Evolutionary conservation across 2,888 invertebrate genomes (phyloP), one percentile per base, ranked within the genome.

Genomic region (Zelleria hepariella): DNA sequence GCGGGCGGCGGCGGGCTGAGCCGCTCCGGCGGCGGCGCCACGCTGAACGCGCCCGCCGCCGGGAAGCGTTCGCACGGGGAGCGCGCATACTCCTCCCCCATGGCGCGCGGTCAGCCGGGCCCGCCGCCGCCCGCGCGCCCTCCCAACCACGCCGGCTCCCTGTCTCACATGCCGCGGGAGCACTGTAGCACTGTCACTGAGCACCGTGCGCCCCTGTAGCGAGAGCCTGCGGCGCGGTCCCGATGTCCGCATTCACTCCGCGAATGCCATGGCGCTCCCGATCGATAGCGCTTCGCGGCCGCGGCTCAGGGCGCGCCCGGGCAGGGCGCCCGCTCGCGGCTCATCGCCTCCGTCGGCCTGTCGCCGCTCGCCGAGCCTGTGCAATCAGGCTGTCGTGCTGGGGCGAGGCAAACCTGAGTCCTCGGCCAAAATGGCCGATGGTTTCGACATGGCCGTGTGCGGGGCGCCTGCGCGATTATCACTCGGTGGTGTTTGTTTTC

Each of bases 11-110:
- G 92, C 78, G 87, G 87, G 85, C 86, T 86, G 72, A 92, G 91
- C 70, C 92, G 81, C 74, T 92, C 92, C 69, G 93, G 92, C 69
- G 90, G 89, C 58, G 92, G 92, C 67, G 92, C 91, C 78, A 91
- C 87, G 76, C 90, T 90, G 88, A 90, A 90, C 76, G 86, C 84
- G 78, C 89, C 89, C 77, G 84, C 87, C 74, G 89, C 82, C 75
- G 88, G 88, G 78, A 88, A 86, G 68, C 89, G 85, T 78, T 90
- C 90, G 87, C 89, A 89, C 66, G 87, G 81, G 75, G 89, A 83
- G 80, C 89, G 82, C 81, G 82, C 83, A 73, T 85, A 86, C 85
- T 87, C 87, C 79, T 87, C 86, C 83, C 79, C 83, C 86, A 87
- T 90, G 86, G 79, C 87, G 80, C 80, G 86, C 89, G 79, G 86